Percentiles rank a stretch among this genome's conserved stretches.
phyloP scores from a whole-genome alignment of 2,797 vertebrate species.

The Chaetodon trifasciatus region DNA sequence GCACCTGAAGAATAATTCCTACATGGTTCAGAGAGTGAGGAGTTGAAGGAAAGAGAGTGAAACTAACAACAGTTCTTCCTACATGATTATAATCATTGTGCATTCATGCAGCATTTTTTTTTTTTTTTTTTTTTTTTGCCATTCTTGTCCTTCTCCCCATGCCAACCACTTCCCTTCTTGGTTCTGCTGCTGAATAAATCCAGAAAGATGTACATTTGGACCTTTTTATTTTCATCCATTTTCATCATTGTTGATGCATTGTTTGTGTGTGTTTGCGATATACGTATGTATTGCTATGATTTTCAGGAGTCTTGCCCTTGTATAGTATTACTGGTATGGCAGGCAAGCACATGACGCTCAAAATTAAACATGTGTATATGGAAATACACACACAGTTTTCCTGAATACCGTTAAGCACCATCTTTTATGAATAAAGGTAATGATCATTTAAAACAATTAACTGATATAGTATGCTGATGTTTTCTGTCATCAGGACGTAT shows the following conservation, averaged over 20 bases:
- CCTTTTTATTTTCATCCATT: not conserved
- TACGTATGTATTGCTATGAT: not conserved
- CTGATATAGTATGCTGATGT: not conserved
- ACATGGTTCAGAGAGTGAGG: slow-evolving; percentile 19
- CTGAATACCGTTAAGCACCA: not conserved
- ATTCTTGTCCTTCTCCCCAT: not conserved
- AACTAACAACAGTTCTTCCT: slow-evolving; percentile 13
- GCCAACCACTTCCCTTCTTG: not conserved
- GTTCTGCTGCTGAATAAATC: slow-evolving; percentile 1
- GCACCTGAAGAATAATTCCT: slow-evolving; percentile 24
- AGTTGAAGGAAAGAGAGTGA: slow-evolving; percentile 10
- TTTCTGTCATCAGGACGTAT: slow-evolving; percentile 86
- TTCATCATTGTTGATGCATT: slow-evolving; percentile 1
- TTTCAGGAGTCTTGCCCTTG: not conserved
- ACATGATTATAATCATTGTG: slow-evolving; percentile 36
- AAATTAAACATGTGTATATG: too few relatives aligned
- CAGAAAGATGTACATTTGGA: not conserved
- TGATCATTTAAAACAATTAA: not conserved
- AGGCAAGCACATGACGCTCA: too few relatives aligned
- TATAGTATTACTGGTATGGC: not conserved
- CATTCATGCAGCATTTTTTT: slow-evolving; percentile 29
- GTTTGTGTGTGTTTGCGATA: not conserved
- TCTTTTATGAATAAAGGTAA: not conserved
- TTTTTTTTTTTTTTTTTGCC: not conserved
- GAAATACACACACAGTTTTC: not conserved